Evolutionary conservation across 2,888 invertebrate species (phyloP).

Genomic region (Unio delphinus): DNA sequence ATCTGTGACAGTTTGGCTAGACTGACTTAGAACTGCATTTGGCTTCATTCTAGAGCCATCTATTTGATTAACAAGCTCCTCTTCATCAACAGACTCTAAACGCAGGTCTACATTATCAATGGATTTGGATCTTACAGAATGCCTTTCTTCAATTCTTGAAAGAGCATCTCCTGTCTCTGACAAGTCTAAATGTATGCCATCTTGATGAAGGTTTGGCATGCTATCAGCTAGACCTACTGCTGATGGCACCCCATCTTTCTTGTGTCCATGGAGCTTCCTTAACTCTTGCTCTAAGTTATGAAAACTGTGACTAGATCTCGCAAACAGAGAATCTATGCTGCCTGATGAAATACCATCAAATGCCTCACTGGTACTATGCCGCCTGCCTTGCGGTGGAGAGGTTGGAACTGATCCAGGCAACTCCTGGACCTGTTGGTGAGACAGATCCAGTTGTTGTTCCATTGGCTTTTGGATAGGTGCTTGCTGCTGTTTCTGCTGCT

Average conservation of each 20-base stretch:
- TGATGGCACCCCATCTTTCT: slow-evolving; percentile 31
- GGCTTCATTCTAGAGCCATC: too few species aligned
- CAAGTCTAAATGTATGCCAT: slow-evolving; percentile 2
- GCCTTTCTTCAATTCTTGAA: slow-evolving; percentile 3
- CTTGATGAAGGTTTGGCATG: neutral
- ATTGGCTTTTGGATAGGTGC: slow-evolving; percentile 7
- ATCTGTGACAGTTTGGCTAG: neutral
- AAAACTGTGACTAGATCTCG: slow-evolving; percentile 39
- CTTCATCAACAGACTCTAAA: neutral
- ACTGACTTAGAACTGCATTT: too few species aligned
- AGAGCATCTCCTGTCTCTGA: slow-evolving; percentile 3
- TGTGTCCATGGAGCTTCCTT: slow-evolving; percentile 59
- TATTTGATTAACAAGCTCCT: neutral
- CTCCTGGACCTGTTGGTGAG: slow-evolving; percentile 10
- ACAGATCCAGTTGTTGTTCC: slow-evolving; percentile 9
- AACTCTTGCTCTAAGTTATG: slow-evolving; percentile 64
- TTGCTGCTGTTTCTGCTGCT: slow-evolving; percentile 18
- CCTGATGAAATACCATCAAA: slow-evolving; percentile 23
- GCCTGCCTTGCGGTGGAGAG: slow-evolving; percentile 51
- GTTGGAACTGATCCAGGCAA: slow-evolving; percentile 46
- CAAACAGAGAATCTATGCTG: slow-evolving; percentile 39
- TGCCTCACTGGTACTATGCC: slow-evolving; percentile 34
- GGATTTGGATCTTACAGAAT: neutral
- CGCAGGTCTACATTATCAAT: slow-evolving; percentile 3
- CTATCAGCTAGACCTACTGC: slow-evolving; percentile 8